These are phyloP conservation scores for Apaloderma vittatum DNA, from an alignment of 2,113 vertebrate species.

Conservation along the genomic window DNA sequence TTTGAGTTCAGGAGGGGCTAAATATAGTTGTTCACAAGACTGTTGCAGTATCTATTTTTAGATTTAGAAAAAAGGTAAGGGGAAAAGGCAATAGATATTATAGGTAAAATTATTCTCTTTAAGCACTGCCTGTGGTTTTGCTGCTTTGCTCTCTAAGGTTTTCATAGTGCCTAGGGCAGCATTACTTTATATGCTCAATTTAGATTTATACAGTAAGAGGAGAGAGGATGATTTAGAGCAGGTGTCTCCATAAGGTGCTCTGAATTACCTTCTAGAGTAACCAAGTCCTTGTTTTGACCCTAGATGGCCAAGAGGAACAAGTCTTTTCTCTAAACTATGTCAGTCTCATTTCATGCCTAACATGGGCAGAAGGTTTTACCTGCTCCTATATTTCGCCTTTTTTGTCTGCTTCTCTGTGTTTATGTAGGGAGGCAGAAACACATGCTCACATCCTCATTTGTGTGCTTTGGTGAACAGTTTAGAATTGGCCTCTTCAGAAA, in stretches of 20 bases:
- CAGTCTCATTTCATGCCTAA: not conserved
- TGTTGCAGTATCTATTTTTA: not conserved
- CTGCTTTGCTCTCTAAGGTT: not conserved
- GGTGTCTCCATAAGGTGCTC: not conserved
- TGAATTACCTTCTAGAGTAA: not conserved
- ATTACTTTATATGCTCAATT: not conserved
- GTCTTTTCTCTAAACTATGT: rapidly evolving
- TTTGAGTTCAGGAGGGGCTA: not conserved
- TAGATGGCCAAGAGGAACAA: not conserved
- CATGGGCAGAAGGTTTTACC: not conserved
- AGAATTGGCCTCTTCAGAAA: not conserved
- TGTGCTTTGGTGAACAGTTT: not conserved
- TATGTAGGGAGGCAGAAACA: not conserved
- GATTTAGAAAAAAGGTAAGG: not conserved
- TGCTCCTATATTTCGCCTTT: not conserved
- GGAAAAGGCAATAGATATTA: not conserved
- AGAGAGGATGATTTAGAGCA: rapidly evolving
- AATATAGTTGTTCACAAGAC: not conserved
- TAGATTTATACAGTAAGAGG: not conserved
- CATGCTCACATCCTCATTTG: not conserved
- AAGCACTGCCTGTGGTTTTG: not conserved
- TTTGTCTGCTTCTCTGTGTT: not conserved
- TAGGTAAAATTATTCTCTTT: not conserved
- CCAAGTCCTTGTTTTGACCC: not conserved
- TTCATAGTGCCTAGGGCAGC: not conserved